Base-by-base conservation (phyloP, 2,888 invertebrate genomes). In the Monoplex corrugatus region DNA sequence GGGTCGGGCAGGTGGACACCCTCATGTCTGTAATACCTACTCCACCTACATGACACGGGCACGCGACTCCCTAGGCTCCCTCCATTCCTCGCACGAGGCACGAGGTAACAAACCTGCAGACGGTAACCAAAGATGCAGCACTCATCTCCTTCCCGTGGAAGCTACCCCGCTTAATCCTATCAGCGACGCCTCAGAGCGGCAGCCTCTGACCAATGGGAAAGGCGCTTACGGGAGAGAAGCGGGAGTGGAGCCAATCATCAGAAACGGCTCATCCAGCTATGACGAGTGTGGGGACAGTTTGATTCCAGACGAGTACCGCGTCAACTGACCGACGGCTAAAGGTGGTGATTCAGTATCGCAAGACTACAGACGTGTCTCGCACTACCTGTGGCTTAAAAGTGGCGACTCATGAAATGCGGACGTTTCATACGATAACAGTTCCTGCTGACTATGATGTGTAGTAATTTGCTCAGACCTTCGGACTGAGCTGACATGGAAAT, bases 131-230 rank as follows among this genome's bases (percentile, higher is more conserved):
- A 45, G 43, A 19, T 10, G n/a, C 23, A 43, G 78, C 78, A 43
- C 40, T 28, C 32, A n/a, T 10, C 23, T 75, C 2, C 50, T 82
- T 6, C 5, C 80, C 10, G 38, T 88, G 63, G 88, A 88, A 28
- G 57, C 50, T 43, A 88, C 88, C n/a, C 88, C 88, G 16, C 57
- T 88, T 28, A 28, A 80, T 23, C 82, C 83, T 38, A n/a, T 83
- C 2, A 19, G 50, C 2, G 43, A 45, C 35, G 68, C 50, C 13
- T 28, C 82, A 6, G 83, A 88, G 80, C 63, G 88, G 16, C 68
- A 83, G 44, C 44, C 63, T 2, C 38, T 88, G 83, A 38, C 88
- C 63, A 88, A 88, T 83, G 88, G 88, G 83, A 83, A 83, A 32
- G 68, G 28, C 13, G 13, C 38, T 83, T 82, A 88, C 88, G 40